Evolutionary conservation across 2,113 vertebrate species (phyloP).

Genomic region (Chrysemys picta): DNA sequence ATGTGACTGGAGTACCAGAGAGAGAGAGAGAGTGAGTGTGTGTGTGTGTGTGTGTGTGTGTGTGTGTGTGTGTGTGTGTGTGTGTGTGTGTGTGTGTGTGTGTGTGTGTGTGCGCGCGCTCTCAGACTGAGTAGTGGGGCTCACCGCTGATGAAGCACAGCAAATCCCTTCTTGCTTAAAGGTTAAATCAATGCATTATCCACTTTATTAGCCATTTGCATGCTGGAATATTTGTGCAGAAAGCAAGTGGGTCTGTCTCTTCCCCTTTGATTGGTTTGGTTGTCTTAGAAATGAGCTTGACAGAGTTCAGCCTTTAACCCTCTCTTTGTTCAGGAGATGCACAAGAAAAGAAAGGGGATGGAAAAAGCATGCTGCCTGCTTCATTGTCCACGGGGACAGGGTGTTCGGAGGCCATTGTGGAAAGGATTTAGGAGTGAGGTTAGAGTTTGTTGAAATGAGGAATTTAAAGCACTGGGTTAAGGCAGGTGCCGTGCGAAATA

Average conservation of each 20-base stretch:
- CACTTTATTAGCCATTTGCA: not conserved
- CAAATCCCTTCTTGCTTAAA: fast-evolving
- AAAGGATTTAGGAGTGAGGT: not conserved
- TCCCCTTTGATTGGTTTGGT: not conserved
- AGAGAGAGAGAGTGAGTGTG: no score
- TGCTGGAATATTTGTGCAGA: not conserved
- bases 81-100: no score
- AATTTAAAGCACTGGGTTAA: not conserved
- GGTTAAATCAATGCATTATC: not conserved
- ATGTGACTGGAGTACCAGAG: not conserved
- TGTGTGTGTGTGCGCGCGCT: not conserved
- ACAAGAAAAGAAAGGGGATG: not conserved
- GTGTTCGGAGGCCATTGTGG: not conserved
- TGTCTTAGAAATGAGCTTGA: not conserved
- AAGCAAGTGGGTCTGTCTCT: not conserved
- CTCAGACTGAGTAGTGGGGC: fast-evolving
- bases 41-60: not conserved
- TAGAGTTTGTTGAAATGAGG: fast-evolving
- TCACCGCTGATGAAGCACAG: fast-evolving
- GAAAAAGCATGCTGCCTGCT: not conserved
- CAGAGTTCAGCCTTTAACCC: not conserved
- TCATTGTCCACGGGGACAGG: fast-evolving
- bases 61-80: not conserved
- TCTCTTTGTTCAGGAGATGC: not conserved
- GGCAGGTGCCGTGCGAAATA: fast-evolving